Percentiles rank a stretch among this genome's conserved stretches.
These are phyloP conservation scores for Hermetia illucens DNA, from an alignment of 1,140 invertebrate species.

Conservation along the genomic window DNA sequence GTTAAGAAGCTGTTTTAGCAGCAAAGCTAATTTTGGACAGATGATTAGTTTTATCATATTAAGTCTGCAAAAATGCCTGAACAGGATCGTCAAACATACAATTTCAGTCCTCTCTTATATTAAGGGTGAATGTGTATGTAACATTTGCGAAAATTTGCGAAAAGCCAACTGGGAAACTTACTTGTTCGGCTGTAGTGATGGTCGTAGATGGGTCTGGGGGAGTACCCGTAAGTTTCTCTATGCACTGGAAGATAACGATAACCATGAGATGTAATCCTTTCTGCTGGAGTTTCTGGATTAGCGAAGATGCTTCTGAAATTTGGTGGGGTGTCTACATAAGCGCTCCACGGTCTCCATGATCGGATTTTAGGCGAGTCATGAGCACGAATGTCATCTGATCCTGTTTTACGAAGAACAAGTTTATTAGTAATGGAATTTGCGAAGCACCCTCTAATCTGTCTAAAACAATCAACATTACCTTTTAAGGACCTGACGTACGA, in stretches of 20 bases:
- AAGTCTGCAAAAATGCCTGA: too few species aligned
- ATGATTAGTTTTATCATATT: too few species aligned
- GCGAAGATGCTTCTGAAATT: constrained; percentile 66
- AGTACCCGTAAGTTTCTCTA: constrained; percentile 75
- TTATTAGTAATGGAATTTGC: constrained; percentile 13
- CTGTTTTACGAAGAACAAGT: constrained; percentile 36
- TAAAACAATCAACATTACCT: constrained; percentile 51
- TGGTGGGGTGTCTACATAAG: constrained; percentile 44
- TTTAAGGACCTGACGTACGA: constrained; percentile 79
- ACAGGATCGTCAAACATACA: too few species aligned
- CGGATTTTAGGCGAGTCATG: constrained; percentile 40
- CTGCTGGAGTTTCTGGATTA: constrained; percentile 58
- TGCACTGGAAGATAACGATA: constrained; percentile 80
- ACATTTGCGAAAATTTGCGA: too few species aligned
- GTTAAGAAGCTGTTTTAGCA: too few species aligned
- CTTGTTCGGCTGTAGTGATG: constrained; percentile 76
- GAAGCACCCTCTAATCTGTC: constrained; percentile 7
- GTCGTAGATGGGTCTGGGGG: constrained; percentile 69
- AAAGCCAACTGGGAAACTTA: too few species aligned
- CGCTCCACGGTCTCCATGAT: constrained; percentile 30
- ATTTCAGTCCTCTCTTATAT: too few species aligned
- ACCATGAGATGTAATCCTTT: constrained; percentile 68
- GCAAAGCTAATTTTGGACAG: too few species aligned
- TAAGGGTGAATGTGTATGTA: too few species aligned
- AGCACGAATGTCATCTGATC: constrained; percentile 78